Evolutionary conservation across 2,113 vertebrate genomes (phyloP).

Genomic region (Pseudopodoces humilis): DNA sequence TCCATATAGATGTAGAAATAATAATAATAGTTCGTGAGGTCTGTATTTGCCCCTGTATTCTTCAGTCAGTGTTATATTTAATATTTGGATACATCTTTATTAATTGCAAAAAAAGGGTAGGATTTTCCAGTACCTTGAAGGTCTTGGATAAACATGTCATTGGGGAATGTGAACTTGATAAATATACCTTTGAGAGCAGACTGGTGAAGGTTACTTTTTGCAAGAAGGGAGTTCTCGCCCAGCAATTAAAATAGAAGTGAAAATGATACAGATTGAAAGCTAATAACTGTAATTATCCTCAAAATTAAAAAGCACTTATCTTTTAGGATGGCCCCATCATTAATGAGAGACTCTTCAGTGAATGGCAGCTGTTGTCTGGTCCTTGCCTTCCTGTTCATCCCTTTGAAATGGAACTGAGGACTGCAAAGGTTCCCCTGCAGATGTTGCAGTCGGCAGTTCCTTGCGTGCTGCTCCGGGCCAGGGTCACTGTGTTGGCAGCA

Average conservation of each 20-base stretch:
- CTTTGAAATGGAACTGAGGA: background rate
- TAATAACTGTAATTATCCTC: background rate
- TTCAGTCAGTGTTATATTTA: background rate
- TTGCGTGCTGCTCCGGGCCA: accelerated
- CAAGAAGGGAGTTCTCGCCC: background rate
- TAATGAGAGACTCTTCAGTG: background rate
- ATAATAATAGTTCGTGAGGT: background rate
- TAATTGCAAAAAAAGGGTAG: background rate
- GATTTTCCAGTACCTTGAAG: background rate
- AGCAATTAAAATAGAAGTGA: background rate
- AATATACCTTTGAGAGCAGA: background rate
- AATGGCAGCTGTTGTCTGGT: background rate
- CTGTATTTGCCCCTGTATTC: background rate
- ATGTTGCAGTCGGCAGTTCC: accelerated
- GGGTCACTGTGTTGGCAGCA: accelerated
- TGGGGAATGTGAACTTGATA: background rate
- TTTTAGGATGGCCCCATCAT: background rate
- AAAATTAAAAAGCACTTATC: background rate
- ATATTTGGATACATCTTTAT: background rate
- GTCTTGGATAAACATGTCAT: background rate
- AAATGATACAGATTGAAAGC: background rate
- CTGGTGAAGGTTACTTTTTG: background rate
- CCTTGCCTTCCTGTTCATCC: background rate
- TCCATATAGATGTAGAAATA: background rate
- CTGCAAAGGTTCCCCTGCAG: background rate